Evolutionary conservation across 2,113 vertebrate genomes (phyloP).

Genomic region (Notothenia rossii): DNA sequence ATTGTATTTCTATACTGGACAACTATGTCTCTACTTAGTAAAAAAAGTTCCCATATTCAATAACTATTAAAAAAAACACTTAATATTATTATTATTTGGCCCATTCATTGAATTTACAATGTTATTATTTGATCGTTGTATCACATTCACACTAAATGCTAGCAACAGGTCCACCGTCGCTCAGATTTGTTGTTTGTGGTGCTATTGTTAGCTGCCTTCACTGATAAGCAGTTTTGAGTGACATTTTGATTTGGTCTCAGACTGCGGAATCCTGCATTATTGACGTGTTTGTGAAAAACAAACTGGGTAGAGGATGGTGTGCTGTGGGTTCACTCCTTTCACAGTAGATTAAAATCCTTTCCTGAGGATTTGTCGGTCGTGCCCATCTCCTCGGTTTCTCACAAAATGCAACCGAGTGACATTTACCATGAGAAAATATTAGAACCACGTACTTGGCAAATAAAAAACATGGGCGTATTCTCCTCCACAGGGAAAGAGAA

Average conservation of each 20-base stretch:
- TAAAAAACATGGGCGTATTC: neutral
- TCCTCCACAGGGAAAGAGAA: slow-evolving; percentile 86
- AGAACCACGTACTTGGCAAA: neutral
- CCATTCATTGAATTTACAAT: neutral
- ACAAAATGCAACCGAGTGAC: slow-evolving; percentile 2
- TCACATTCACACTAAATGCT: neutral
- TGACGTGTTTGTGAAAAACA: neutral
- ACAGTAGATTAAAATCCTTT: neutral
- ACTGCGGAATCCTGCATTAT: neutral
- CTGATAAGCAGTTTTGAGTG: slow-evolving; percentile 22
- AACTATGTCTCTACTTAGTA: too few species aligned
- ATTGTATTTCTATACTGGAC: too few species aligned
- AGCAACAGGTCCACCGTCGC: neutral
- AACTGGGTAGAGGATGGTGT: neutral
- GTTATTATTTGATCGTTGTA: neutral
- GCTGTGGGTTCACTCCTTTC: neutral
- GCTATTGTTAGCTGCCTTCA: slow-evolving; percentile 2
- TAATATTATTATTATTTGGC: neutral
- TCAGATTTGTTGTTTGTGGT: neutral
- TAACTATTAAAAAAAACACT: too few species aligned
- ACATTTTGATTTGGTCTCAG: slow-evolving; percentile 9
- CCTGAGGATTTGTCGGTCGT: slow-evolving; percentile 5
- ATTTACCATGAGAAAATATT: slow-evolving; percentile 15
- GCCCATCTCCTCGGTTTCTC: neutral
- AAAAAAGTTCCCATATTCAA: too few species aligned